Evolutionary conservation across 2,797 vertebrate species (phyloP), one percentile per base, ranked within the genome.

Genomic region (Chromobotia macracanthus): DNA sequence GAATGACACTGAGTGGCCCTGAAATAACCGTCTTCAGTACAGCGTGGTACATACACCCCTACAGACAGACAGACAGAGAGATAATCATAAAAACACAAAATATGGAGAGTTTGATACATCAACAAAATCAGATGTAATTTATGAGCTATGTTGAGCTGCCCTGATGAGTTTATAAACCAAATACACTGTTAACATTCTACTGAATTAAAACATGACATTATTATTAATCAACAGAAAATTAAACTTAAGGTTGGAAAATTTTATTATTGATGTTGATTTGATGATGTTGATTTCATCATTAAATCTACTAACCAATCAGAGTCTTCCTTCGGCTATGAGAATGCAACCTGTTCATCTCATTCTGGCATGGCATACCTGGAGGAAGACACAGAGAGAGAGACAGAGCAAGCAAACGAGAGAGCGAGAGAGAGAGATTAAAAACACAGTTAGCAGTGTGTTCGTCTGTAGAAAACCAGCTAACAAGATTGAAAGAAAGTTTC

Each of bases 21-120:
- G 88, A 97, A 99, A 89, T 98, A 99, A 55, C 97, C 97, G 35
- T 98, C 96, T 13, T 97, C 96, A 0, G 95, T 96, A 86, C 97
- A 99, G 3, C 95, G 95, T 0, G 97, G 97, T 58, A 97, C 91
- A 84, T 96, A 98, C 16, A 91, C 87, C 74, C 96, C 97, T 98
- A 10, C 53, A 48, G 8, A 60, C 72, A 35, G 2, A 77, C 78
- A 80, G 56, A 78, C 60, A 53, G 50, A 64, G 60, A 56, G 69
- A 79, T 56, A 72, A 53, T 56, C 73, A 66, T 71, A 77, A 55
- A 79, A 44, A 35, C 48, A 58, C 41, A 28, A 72, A 50, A 18
- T 2, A n/a, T 46, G 15, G 1, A 5, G 21, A 55, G n/a, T 15
- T n/a, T 10, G 31, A n/a, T 50, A 25, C 38, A 44, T 67, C 60